A percentile compares a stretch with the other conserved stretches of the same genome.
These are phyloP conservation scores for Strigamia crassipes DNA, from an alignment of 2,888 invertebrate genomes.

Conservation along the genomic window DNA sequence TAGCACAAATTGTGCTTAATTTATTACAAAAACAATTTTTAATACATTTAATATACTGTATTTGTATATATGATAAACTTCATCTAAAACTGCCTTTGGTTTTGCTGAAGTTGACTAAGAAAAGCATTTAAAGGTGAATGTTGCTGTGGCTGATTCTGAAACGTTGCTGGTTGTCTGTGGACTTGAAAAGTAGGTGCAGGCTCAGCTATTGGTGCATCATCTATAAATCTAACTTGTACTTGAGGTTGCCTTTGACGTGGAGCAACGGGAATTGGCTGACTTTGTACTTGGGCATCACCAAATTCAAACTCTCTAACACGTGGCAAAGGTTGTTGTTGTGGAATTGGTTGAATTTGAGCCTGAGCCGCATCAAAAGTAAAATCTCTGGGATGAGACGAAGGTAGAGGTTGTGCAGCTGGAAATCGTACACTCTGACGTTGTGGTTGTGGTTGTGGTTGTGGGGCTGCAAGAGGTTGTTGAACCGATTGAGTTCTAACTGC, in stretches of 20 bases:
- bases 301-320: not conserved
- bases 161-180: not conserved
- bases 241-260: not conserved
- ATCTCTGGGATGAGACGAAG: not conserved
- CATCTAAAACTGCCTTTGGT: constrained; percentile 31
- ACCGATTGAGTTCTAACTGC: constrained; percentile 23
- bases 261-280: not conserved
- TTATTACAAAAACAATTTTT: not conserved
- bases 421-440: not conserved
- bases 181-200: not conserved
- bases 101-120: constrained; percentile 33
- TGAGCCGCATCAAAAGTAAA: not conserved
- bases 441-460: constrained; percentile 31
- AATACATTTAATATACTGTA: not conserved
- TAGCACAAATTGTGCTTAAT: not conserved
- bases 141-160: not conserved
- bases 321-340: not conserved
- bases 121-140: constrained; percentile 37
- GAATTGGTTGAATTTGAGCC: not conserved
- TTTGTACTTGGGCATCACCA: not conserved
- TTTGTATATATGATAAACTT: too few species aligned
- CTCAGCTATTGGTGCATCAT: not conserved
- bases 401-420: not conserved
- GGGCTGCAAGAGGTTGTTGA: constrained; percentile 44
- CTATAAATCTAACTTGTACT: not conserved